phyloP scores from a whole-genome alignment of 2,113 vertebrate genomes.

The Pantherophis guttatus region DNA sequence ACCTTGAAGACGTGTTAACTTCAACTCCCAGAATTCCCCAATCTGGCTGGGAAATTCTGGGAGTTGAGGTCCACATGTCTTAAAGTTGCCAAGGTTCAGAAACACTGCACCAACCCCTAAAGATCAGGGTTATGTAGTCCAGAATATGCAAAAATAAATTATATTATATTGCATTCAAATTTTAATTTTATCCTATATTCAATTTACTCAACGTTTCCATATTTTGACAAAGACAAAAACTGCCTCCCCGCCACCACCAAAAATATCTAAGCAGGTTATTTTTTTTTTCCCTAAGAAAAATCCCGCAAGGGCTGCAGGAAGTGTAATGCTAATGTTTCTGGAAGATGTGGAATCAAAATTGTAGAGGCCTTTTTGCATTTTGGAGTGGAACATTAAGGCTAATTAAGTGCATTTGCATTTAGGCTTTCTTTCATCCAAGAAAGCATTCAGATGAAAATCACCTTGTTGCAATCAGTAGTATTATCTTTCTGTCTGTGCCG shows the following conservation, averaged over 20 bases:
- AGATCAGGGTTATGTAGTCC: not conserved
- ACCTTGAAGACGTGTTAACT: not conserved
- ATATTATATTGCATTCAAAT: not conserved
- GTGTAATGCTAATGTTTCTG: not conserved
- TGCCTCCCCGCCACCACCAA: not conserved
- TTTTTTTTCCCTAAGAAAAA: not conserved
- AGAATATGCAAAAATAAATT: not conserved
- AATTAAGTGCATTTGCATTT: not conserved
- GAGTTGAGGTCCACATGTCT: too few species aligned
- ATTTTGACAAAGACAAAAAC: not conserved
- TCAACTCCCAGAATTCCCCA: not conserved
- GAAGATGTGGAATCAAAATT: not conserved
- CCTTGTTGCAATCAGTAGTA: not conserved
- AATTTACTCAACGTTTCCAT: not conserved
- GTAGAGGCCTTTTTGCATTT: not conserved
- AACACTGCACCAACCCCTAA: not conserved
- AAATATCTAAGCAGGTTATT: not conserved
- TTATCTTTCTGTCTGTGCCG: not conserved
- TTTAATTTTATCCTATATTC: not conserved
- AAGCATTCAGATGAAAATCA: not conserved
- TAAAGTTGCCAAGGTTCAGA: not conserved
- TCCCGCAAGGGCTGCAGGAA: not conserved
- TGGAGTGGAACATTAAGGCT: not conserved
- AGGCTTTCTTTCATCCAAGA: not conserved
- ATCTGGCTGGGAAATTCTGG: too few species aligned